Conservation (phyloP, 2,888 invertebrate species). For the Oscheius sp. region DNA sequence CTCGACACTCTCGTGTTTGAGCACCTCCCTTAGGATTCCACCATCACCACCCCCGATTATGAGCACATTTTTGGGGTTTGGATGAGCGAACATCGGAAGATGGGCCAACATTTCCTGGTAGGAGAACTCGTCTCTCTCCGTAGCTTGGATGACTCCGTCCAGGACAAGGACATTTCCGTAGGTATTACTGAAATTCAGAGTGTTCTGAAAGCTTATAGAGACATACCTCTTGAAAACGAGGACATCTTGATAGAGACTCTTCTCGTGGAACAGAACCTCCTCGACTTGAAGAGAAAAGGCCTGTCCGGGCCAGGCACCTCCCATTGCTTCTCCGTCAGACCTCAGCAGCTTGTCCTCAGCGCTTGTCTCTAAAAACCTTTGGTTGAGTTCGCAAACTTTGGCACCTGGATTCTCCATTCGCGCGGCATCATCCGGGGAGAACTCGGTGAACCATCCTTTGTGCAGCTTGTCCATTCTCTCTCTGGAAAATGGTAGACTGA, state of each 20-base stretch:
- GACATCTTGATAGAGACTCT: constrained; percentile 87
- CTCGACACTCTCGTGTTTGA: constrained; percentile 90
- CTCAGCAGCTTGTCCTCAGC: constrained; percentile 58
- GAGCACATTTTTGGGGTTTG: constrained; percentile 87
- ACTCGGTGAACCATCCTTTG: constrained; percentile 91
- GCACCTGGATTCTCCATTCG: constrained; percentile 56
- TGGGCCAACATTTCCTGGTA: constrained; percentile 99
- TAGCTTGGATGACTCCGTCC: constrained; percentile 96
- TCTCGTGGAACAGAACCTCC: constrained; percentile 83
- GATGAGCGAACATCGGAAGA: constrained; percentile 89
- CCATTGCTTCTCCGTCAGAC: constrained; percentile 68
- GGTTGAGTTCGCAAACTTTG: not conserved
- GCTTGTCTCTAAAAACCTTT: constrained; percentile 7
- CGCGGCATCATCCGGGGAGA: constrained; percentile 79
- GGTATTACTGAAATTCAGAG: constrained; percentile 77
- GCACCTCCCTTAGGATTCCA: constrained; percentile 91
- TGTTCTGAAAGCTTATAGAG: not conserved
- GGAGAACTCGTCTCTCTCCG: constrained; percentile 93
- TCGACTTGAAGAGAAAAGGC: constrained; percentile 87
- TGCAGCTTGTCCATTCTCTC: constrained; percentile 81
- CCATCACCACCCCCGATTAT: constrained; percentile 99
- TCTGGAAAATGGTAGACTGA: constrained; percentile 1
- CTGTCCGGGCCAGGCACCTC: constrained; percentile 86
- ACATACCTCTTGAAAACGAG: constrained; percentile 83
- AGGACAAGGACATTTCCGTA: constrained; percentile 89